These are phyloP conservation scores for Acleris sparsana DNA, from an alignment of 2,888 invertebrate species.

Conservation along the genomic window DNA sequence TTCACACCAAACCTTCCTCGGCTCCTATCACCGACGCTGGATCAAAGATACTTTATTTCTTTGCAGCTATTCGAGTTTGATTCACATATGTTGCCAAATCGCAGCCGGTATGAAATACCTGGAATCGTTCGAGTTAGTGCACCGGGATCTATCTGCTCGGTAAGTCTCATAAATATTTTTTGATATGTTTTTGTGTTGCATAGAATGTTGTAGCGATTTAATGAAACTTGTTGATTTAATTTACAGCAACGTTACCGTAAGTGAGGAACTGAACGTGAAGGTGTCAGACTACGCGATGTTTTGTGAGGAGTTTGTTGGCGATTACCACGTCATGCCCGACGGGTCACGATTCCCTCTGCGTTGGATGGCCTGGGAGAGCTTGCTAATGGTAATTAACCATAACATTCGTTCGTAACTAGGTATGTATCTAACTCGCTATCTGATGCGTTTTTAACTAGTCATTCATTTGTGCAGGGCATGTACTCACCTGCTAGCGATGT, in stretches of 20 bases:
- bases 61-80: constrained; percentile 91
- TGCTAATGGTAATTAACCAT: constrained; percentile 85
- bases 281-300: constrained; percentile 94
- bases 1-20: neutral
- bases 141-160: constrained; percentile 94
- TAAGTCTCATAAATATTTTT: constrained; percentile 60
- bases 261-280: constrained; percentile 90
- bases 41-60: constrained; percentile 38
- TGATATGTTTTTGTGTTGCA: neutral
- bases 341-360: constrained; percentile 92
- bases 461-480: constrained; percentile 86
- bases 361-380: constrained; percentile 97
- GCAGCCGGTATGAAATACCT: constrained; percentile 97
- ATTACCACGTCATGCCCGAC: constrained; percentile 93
- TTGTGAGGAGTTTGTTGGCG: constrained; percentile 89
- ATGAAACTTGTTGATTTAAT: constrained; percentile 3
- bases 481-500: constrained; percentile 95
- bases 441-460: neutral
- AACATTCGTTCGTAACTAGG: neutral
- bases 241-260: constrained; percentile 93
- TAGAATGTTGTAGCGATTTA: neutral
- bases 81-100: constrained; percentile 94
- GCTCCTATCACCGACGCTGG: neutral
- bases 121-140: constrained; percentile 94
- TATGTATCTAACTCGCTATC: too few species aligned